A percentile compares a stretch with the other conserved stretches of the same genome.
phyloP scores from a whole-genome alignment of 1,140 invertebrate species.

The Drosophila lowei region DNA sequence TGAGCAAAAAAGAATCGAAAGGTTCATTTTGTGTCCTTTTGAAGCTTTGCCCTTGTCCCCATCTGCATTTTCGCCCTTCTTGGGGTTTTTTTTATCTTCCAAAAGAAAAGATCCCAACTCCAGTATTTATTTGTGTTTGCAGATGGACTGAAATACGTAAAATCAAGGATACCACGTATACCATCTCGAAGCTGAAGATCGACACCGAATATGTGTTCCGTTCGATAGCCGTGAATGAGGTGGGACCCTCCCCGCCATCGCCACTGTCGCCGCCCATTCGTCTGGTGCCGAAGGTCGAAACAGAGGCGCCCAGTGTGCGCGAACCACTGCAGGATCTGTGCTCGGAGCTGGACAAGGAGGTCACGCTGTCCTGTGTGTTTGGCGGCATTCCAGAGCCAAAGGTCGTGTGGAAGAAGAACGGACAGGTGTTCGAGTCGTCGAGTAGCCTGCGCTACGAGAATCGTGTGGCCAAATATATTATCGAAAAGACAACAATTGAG shows the following conservation, averaged over 20 bases:
- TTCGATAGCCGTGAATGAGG: slow-evolving; percentile 90
- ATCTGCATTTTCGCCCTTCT: too few species aligned
- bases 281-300: slow-evolving; percentile 84
- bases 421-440: slow-evolving; percentile 84
- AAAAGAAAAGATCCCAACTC: background rate
- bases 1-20: too few species aligned
- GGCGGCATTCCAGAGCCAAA: slow-evolving; percentile 93
- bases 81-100: too few species aligned
- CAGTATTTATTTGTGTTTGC: background rate
- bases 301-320: slow-evolving; percentile 86
- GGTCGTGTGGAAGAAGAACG: slow-evolving; percentile 90
- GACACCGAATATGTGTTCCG: slow-evolving; percentile 90
- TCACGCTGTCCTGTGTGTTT: slow-evolving; percentile 89
- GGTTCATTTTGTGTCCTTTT: too few species aligned
- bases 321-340: slow-evolving; percentile 86
- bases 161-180: slow-evolving; percentile 87
- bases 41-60: too few species aligned
- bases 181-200: slow-evolving; percentile 87
- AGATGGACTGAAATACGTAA: slow-evolving; percentile 89
- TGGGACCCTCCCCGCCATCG: slow-evolving; percentile 87
- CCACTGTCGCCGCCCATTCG: slow-evolving; percentile 85
- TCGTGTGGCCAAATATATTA: slow-evolving; percentile 88
- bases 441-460: slow-evolving; percentile 88
- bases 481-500: slow-evolving; percentile 87
- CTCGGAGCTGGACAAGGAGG: slow-evolving; percentile 85